Percentiles rank a stretch among this genome's conserved stretches.
phyloP scores from a whole-genome alignment of 2,113 vertebrate genomes.

The Pelmatolapia mariae region DNA sequence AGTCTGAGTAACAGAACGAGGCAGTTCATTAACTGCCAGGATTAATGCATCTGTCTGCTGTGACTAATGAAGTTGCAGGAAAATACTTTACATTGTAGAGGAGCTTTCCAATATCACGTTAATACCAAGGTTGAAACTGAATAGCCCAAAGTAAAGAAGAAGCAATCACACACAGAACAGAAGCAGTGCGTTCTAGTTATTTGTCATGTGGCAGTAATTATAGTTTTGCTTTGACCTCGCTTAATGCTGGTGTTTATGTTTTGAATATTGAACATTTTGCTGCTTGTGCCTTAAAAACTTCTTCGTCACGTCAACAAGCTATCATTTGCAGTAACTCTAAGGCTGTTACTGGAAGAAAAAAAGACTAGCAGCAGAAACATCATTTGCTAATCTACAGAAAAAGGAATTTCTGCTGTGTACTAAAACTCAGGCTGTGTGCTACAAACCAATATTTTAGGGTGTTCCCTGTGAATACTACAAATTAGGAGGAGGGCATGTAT shows the following conservation, averaged over 20 bases:
- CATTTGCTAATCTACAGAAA: neutral
- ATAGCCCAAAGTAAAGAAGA: neutral
- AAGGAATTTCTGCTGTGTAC: neutral
- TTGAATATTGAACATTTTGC: neutral
- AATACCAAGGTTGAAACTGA: neutral
- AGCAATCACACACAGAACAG: neutral
- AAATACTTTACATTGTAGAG: constrained; percentile 25
- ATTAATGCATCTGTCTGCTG: constrained; percentile 32
- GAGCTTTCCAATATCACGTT: neutral
- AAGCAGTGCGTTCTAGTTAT: neutral
- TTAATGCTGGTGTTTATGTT: neutral
- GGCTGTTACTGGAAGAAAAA: neutral
- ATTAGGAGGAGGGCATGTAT: neutral
- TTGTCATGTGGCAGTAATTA: neutral
- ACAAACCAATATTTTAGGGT: neutral
- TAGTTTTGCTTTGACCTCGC: neutral
- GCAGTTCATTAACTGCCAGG: constrained; percentile 31
- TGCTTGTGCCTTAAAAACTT: neutral
- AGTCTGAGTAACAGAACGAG: constrained; percentile 35
- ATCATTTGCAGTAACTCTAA: neutral
- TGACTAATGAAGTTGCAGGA: constrained; percentile 43
- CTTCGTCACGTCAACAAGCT: neutral
- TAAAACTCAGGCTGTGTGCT: neutral
- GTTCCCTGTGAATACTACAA: neutral
- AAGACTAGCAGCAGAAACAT: neutral